These are phyloP conservation scores for Pristiophorus japonicus DNA, from an alignment of 2,113 vertebrate species.

Conservation along the genomic window DNA sequence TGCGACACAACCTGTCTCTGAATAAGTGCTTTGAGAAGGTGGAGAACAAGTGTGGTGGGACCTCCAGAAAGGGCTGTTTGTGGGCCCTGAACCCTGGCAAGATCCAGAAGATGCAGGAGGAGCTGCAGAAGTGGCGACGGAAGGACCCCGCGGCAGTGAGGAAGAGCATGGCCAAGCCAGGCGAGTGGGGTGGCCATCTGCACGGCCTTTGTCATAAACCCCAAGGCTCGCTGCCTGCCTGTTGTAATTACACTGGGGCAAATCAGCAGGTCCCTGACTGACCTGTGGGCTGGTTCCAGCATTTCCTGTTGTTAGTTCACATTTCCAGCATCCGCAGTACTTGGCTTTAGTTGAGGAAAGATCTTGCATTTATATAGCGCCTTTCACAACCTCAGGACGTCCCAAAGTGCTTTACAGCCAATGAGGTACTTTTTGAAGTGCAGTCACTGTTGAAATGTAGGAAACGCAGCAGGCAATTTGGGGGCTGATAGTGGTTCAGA, in stretches of 20 bases:
- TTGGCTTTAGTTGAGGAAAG: neutral
- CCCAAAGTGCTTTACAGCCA: neutral
- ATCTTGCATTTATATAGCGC: neutral
- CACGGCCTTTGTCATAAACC: neutral
- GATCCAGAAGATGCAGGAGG: slow-evolving; percentile 96
- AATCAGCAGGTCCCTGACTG: no score
- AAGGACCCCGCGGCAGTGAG: slow-evolving; percentile 86
- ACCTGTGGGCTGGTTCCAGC: neutral
- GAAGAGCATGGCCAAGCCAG: slow-evolving; percentile 94
- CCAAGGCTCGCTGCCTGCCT: neutral
- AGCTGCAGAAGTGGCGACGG: slow-evolving; percentile 93
- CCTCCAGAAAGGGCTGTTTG: slow-evolving; percentile 85
- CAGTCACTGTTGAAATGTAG: neutral
- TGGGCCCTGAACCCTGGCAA: slow-evolving; percentile 94
- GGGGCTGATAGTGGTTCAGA: neutral
- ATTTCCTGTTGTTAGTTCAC: neutral
- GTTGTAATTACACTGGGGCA: no score
- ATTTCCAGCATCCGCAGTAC: neutral
- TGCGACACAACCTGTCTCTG: slow-evolving; percentile 92
- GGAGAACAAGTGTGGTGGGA: slow-evolving; percentile 81
- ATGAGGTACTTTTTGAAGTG: neutral
- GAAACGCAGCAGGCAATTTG: no score
- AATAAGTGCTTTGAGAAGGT: slow-evolving; percentile 99
- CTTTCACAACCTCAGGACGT: neutral
- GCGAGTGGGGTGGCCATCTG: slow-evolving; percentile 50